These are phyloP conservation scores for Ictalurus punctatus DNA, from an alignment of 2,113 vertebrate genomes.

Conservation along the genomic window DNA sequence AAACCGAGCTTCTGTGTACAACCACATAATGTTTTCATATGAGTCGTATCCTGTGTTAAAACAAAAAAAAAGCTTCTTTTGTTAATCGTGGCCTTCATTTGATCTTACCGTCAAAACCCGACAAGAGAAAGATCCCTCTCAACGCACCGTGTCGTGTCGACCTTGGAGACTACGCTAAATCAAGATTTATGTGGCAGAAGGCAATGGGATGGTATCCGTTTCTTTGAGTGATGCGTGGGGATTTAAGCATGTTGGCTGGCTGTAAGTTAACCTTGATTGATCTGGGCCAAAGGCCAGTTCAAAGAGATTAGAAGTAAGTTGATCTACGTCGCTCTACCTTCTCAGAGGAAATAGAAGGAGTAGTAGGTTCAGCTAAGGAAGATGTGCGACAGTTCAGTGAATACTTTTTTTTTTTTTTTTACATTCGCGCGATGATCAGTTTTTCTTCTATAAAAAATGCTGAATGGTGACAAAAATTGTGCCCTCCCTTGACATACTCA, in stretches of 20 bases:
- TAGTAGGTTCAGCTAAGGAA: slow-evolving; percentile 57
- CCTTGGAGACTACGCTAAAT: slow-evolving; percentile 60
- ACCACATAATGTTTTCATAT: not conserved
- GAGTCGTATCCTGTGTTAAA: not conserved
- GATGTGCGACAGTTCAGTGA: not conserved
- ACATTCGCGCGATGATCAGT: not conserved
- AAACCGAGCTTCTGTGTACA: not conserved
- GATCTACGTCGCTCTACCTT: slow-evolving; percentile 65
- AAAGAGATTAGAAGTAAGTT: slow-evolving; percentile 63
- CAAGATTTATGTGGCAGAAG: slow-evolving; percentile 71
- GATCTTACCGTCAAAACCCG: not conserved
- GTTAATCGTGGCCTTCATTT: slow-evolving; percentile 19
- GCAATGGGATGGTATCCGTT: slow-evolving; percentile 68
- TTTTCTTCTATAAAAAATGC: not conserved
- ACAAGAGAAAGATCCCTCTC: slow-evolving; percentile 36
- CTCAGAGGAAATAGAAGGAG: slow-evolving; percentile 58
- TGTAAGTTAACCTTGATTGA: slow-evolving; percentile 55
- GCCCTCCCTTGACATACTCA: not conserved
- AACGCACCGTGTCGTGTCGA: slow-evolving; percentile 60
- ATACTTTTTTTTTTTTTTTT: too few relatives aligned
- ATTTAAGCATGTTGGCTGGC: slow-evolving; percentile 67
- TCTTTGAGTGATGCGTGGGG: slow-evolving; percentile 62
- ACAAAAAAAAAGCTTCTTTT: not conserved
- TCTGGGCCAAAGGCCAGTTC: slow-evolving; percentile 43
- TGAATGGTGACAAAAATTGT: not conserved